phyloP scores from a whole-genome alignment of 2,888 invertebrate genomes.

The Stegophylla sp. region DNA sequence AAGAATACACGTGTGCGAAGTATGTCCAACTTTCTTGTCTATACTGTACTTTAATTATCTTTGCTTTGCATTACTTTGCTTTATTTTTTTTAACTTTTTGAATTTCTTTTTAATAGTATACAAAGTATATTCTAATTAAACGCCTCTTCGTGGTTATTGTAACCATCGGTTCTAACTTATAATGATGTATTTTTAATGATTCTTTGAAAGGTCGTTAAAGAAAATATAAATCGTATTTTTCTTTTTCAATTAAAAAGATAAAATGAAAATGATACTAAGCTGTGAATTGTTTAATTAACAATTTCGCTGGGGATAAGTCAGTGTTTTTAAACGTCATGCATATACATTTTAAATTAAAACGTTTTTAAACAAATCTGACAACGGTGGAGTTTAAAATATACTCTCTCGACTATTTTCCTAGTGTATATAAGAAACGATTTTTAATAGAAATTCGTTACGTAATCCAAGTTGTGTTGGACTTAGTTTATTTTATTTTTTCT shows the following conservation, averaged over 20 bases:
- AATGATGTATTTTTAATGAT: conserved; percentile 50
- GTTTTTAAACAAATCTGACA: conserved; percentile 1
- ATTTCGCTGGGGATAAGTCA: not conserved
- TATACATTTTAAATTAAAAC: not conserved
- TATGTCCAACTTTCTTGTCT: no score
- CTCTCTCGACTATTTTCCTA: not conserved
- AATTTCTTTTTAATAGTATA: conserved; percentile 32
- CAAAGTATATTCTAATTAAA: conserved; percentile 25
- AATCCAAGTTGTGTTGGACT: not conserved
- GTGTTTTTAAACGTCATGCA: conserved; percentile 1
- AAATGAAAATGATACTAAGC: conserved; percentile 21
- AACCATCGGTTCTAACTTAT: conserved; percentile 17
- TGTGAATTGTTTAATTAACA: conserved; percentile 27
- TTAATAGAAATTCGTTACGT: not conserved
- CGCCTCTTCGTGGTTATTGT: conserved; percentile 23
- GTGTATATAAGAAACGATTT: not conserved
- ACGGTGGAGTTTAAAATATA: not conserved
- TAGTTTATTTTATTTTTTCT: not conserved
- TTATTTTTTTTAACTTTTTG: no score
- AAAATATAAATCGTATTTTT: conserved; percentile 35
- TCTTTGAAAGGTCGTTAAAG: conserved; percentile 39
- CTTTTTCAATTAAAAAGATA: conserved; percentile 8
- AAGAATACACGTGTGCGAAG: no score
- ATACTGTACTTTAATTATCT: no score
- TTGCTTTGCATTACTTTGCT: no score